These are phyloP conservation scores for Copidosoma floridanum DNA, from an alignment of 1,140 invertebrate genomes.

Conservation along the genomic window DNA sequence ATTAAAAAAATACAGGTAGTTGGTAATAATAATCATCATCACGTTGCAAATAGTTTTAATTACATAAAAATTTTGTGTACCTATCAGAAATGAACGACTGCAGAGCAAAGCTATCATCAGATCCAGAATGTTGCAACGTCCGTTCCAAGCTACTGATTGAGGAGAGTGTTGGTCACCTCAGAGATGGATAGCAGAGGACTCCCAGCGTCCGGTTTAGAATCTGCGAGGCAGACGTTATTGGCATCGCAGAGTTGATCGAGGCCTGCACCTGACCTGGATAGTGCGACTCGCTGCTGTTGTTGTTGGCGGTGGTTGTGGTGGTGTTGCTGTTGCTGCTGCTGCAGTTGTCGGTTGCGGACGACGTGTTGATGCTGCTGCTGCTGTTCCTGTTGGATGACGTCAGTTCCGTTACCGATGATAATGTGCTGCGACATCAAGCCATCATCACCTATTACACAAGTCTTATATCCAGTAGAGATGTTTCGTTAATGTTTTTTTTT, in stretches of 20 bases:
- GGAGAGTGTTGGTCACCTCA: conserved; percentile 77
- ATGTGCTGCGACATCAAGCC: conserved; percentile 48
- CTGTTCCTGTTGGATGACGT: conserved; percentile 20
- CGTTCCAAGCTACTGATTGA: conserved; percentile 62
- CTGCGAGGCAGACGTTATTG: conserved; percentile 55
- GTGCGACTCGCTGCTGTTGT: conserved; percentile 34
- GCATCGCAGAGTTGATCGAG: conserved; percentile 46
- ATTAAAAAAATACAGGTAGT: neutral
- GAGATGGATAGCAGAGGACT: conserved; percentile 81
- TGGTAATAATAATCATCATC: too few species aligned
- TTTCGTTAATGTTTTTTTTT: neutral
- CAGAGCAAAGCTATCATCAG: conserved; percentile 30
- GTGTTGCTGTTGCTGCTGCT: conserved; percentile 37
- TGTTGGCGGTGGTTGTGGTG: conserved; percentile 40
- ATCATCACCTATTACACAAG: conserved; percentile 25
- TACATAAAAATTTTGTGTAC: neutral
- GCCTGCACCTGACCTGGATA: conserved; percentile 47
- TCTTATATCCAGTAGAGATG: conserved; percentile 17
- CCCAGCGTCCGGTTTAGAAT: conserved; percentile 66
- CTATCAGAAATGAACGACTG: neutral
- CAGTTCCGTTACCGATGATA: conserved; percentile 45
- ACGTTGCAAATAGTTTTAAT: neutral
- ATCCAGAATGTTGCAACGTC: conserved; percentile 30
- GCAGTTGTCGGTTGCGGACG: conserved; percentile 17
- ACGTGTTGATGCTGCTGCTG: neutral